Percentiles rank a stretch among this genome's conserved stretches.
These are phyloP conservation scores for Heterocephalus glaber DNA, from an alignment of 2,113 vertebrate genomes.

Conservation along the genomic window DNA sequence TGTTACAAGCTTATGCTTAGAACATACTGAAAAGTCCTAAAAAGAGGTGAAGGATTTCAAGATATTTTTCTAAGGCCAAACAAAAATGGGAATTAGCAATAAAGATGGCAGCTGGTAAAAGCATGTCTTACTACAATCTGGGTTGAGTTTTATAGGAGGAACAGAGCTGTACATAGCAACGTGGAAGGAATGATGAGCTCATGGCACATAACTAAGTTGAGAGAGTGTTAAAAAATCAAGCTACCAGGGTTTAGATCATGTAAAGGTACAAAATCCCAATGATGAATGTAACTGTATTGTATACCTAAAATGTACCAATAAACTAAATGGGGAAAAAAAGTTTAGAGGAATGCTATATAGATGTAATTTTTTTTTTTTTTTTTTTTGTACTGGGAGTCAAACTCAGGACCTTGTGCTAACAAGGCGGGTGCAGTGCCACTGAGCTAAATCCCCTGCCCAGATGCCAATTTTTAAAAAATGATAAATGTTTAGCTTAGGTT, in stretches of 20 bases:
- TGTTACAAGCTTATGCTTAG: neutral
- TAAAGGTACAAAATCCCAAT: too few relatives aligned
- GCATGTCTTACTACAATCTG: fast-evolving
- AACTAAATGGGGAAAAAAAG: too few relatives aligned
- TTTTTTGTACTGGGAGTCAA: too few relatives aligned
- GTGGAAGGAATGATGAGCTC: neutral
- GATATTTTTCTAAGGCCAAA: neutral
- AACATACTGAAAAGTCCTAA: neutral
- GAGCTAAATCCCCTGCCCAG: too few relatives aligned
- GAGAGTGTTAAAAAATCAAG: neutral
- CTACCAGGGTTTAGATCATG: neutral
- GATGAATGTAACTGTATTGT: too few relatives aligned
- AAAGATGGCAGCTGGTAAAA: neutral
- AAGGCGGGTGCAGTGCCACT: too few relatives aligned
- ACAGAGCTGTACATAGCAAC: neutral
- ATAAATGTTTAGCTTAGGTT: neutral
- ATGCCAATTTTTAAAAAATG: too few relatives aligned
- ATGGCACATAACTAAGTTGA: neutral
- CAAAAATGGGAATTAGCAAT: neutral
- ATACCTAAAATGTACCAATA: too few relatives aligned
- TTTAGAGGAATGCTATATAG: neutral
- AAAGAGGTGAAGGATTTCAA: neutral
- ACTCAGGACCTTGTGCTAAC: too few relatives aligned
- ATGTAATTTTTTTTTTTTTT: neutral
- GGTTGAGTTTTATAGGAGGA: neutral